These are phyloP conservation scores for Macrotrachela quadricornifera DNA, from an alignment of 1,140 invertebrate genomes.

Conservation along the genomic window DNA sequence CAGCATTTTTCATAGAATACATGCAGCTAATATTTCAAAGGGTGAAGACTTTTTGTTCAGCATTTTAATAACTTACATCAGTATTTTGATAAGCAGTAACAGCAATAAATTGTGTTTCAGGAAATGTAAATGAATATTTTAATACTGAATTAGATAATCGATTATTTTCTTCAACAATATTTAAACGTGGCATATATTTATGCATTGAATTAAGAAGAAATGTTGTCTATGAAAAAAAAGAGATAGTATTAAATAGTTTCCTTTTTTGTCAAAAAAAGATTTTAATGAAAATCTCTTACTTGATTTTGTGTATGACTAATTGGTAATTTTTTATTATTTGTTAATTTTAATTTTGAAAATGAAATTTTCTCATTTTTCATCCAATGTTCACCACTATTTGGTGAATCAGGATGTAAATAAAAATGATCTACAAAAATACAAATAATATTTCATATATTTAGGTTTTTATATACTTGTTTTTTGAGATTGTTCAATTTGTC, in stretches of 20 bases:
- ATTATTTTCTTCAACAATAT: slow-evolving; percentile 9
- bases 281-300: slow-evolving; percentile 3
- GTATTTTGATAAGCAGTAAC: slow-evolving; percentile 25
- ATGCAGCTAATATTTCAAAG: too few relatives aligned
- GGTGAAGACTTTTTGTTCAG: too few relatives aligned
- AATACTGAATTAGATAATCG: slow-evolving; percentile 22
- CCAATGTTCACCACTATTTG: slow-evolving; percentile 55
- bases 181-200: slow-evolving; percentile 24
- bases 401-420: slow-evolving; percentile 61
- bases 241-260: neutral
- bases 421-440: slow-evolving; percentile 29
- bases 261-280: neutral
- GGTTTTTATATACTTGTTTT: neutral
- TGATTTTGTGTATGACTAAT: neutral
- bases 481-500: slow-evolving; percentile 17
- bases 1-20: too few relatives aligned
- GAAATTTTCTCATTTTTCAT: slow-evolving; percentile 55
- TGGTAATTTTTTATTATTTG: slow-evolving; percentile 4
- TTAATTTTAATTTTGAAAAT: slow-evolving; percentile 43
- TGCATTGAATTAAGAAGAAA: slow-evolving; percentile 34
- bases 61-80: too few relatives aligned
- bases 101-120: slow-evolving; percentile 23
- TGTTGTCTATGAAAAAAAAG: slow-evolving; percentile 44
- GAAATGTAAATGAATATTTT: slow-evolving; percentile 40
- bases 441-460: neutral